These are phyloP conservation scores for Cheilosia variabilis DNA, from an alignment of 2,888 invertebrate genomes.

Conservation along the genomic window DNA sequence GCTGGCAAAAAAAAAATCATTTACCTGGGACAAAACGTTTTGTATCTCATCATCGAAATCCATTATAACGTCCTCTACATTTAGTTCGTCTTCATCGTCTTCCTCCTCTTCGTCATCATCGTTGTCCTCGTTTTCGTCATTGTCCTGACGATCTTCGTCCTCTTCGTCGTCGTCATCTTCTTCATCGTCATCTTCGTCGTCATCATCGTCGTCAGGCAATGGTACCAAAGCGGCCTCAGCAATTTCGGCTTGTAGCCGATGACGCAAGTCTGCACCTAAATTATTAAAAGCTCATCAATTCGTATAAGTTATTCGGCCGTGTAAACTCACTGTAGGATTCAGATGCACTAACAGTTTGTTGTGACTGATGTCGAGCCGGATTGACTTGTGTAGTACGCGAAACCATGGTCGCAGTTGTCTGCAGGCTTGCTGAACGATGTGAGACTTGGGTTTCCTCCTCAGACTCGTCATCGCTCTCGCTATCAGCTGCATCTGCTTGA, in stretches of 20 bases:
- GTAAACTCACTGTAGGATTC: conserved; percentile 2
- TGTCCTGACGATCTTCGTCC: conserved; percentile 68
- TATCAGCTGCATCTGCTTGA: conserved; percentile 73
- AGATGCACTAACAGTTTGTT: conserved; percentile 11
- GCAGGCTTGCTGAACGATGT: conserved; percentile 23
- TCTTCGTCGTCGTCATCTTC: conserved; percentile 68
- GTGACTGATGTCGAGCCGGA: conserved; percentile 26
- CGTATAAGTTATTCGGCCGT: neutral
- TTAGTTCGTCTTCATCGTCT: conserved; percentile 69
- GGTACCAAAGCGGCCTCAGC: conserved; percentile 51
- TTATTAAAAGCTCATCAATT: neutral
- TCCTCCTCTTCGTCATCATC: conserved; percentile 72
- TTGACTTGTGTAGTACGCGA: conserved; percentile 23
- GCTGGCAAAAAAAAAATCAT: too few relatives aligned
- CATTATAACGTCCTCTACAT: conserved; percentile 65
- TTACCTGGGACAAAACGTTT: conserved; percentile 67
- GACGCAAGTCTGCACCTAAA: conserved; percentile 24
- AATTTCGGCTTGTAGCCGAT: conserved; percentile 33
- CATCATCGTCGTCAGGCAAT: conserved; percentile 64
- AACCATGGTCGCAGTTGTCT: neutral
- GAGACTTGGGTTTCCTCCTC: conserved; percentile 36
- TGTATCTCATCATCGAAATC: conserved; percentile 72
- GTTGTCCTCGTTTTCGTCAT: conserved; percentile 63
- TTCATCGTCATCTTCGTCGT: conserved; percentile 71
- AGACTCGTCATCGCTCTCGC: conserved; percentile 77